phyloP scores from a whole-genome alignment of 2,113 vertebrate genomes.

The Callopanchax toddi region DNA sequence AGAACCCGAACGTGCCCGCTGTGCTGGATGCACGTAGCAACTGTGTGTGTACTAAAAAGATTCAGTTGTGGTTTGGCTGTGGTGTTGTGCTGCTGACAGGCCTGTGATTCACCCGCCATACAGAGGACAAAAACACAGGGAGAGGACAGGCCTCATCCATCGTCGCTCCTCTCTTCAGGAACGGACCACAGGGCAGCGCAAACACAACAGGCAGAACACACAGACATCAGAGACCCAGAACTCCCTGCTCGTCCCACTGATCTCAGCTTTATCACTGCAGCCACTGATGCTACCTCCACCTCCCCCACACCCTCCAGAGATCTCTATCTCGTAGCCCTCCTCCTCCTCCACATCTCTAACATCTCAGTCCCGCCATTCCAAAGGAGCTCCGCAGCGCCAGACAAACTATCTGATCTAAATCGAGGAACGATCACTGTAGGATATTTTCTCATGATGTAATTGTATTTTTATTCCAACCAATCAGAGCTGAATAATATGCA shows the following conservation, averaged over 20 bases:
- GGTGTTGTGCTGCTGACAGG: conserved; percentile 55
- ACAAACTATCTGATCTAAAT: conserved; percentile 70
- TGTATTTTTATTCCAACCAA: conserved; percentile 43
- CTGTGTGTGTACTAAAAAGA: conserved; percentile 8
- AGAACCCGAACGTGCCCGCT: conserved; percentile 37
- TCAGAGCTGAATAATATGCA: conserved; percentile 22
- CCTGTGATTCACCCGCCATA: conserved; percentile 53
- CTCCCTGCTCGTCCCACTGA: conserved; percentile 62
- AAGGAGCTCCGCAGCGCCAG: conserved; percentile 46
- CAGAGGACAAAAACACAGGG: conserved; percentile 55
- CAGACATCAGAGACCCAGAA: conserved; percentile 66
- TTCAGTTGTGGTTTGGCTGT: conserved; percentile 30
- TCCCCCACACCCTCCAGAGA: conserved; percentile 45
- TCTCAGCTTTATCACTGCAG: conserved; percentile 63
- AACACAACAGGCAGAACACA: conserved; percentile 62
- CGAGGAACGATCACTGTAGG: conserved; percentile 66
- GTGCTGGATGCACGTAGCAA: conserved; percentile 19
- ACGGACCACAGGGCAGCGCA: conserved; percentile 59
- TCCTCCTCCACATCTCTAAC: conserved; percentile 63
- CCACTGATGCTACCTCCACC: conserved; percentile 48
- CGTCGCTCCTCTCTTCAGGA: conserved; percentile 55
- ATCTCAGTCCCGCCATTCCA: conserved; percentile 65
- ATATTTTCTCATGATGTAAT: conserved; percentile 59
- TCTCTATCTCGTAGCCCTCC: conserved; percentile 64
- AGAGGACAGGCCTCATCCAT: conserved; percentile 68